Evolutionary conservation across 2,888 invertebrate genomes (phyloP).

Genomic region (Drosophila mettleri): DNA sequence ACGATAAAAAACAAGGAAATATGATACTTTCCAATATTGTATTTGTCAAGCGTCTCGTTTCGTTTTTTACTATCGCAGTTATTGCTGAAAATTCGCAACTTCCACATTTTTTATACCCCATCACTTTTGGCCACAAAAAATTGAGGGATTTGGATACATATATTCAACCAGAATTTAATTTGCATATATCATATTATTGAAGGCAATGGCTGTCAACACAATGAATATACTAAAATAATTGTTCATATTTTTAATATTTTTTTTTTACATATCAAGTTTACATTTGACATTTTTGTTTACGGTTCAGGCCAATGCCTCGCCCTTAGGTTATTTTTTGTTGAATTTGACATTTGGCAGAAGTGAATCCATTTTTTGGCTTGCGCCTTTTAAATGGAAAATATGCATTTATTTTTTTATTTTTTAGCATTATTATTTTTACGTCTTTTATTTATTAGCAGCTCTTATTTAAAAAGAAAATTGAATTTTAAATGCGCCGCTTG

Average conservation of each 20-base stretch:
- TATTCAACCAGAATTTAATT: constrained; percentile 3
- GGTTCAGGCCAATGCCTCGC: not conserved
- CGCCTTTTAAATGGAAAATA: not conserved
- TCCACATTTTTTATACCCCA: constrained; percentile 11
- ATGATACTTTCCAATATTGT: constrained; percentile 34
- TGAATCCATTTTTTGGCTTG: not conserved
- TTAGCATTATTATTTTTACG: not conserved
- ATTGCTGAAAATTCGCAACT: constrained; percentile 19
- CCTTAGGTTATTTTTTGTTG: not conserved
- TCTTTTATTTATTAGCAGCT: not conserved
- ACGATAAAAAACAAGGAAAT: constrained; percentile 13
- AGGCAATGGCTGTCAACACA: constrained; percentile 3
- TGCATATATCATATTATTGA: constrained; percentile 10
- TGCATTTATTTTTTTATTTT: not conserved
- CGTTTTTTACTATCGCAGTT: constrained; percentile 32
- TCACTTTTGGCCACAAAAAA: not conserved
- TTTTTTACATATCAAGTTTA: not conserved
- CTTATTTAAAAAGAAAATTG: not conserved
- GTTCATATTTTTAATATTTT: too few relatives aligned
- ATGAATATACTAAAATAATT: constrained; percentile 1
- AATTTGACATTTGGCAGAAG: constrained; percentile 16
- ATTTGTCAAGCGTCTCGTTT: constrained; percentile 25
- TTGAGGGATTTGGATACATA: not conserved
- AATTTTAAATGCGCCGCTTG: too few relatives aligned
- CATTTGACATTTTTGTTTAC: not conserved